phyloP scores from a whole-genome alignment of 2,888 invertebrate species.

The Furcula furcula region DNA sequence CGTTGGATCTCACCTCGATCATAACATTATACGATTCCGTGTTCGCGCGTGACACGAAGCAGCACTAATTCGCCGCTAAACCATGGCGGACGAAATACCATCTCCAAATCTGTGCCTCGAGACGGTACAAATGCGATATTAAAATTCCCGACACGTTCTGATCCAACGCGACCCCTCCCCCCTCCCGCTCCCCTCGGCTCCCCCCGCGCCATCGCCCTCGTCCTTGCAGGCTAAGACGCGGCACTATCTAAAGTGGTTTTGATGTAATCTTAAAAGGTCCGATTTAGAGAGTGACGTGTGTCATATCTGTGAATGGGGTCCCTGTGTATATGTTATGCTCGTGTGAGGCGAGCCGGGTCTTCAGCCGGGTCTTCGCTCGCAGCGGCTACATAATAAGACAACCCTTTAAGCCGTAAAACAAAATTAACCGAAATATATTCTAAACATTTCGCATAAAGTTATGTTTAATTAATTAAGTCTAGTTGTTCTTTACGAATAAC shows the following conservation, averaged over 20 bases:
- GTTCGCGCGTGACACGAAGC: not conserved
- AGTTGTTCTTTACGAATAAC: not conserved
- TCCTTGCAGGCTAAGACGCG: not conserved
- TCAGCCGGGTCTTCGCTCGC: not conserved
- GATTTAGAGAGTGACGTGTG: slow-evolving; percentile 9
- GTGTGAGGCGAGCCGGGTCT: too few relatives aligned
- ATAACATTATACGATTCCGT: not conserved
- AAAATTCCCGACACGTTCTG: slow-evolving; percentile 29
- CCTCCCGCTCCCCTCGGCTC: not conserved
- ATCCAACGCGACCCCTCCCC: slow-evolving; percentile 3
- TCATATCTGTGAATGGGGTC: slow-evolving; percentile 4
- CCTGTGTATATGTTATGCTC: not conserved
- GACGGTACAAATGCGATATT: slow-evolving; percentile 24
- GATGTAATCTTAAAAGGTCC: slow-evolving; percentile 27
- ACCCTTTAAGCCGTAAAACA: not conserved
- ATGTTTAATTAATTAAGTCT: slow-evolving; percentile 1
- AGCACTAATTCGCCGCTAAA: slow-evolving; percentile 2
- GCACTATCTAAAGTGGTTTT: slow-evolving; percentile 5
- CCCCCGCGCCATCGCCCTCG: not conserved
- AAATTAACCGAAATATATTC: not conserved
- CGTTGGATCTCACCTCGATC: slow-evolving; percentile 1
- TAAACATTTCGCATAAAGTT: not conserved
- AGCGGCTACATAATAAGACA: not conserved
- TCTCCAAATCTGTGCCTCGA: slow-evolving; percentile 23
- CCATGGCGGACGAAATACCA: slow-evolving; percentile 1